Conservation (phyloP, 2,113 vertebrate genomes). For the Anguilla japonica region DNA sequence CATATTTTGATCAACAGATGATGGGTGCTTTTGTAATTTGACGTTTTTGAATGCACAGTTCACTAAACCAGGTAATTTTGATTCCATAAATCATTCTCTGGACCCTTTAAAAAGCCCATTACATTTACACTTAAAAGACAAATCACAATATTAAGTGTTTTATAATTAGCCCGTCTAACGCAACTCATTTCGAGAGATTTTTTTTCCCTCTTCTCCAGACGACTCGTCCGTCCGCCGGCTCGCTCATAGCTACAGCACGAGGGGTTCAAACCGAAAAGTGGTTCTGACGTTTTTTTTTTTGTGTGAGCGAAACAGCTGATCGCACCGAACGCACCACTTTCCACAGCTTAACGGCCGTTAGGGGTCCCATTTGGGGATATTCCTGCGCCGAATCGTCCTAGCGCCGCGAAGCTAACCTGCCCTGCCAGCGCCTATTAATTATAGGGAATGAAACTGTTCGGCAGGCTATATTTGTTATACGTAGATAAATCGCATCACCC, state of each 20-base stretch:
- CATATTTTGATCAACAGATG: neutral
- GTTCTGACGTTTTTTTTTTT: neutral
- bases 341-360: too few species aligned
- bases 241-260: neutral
- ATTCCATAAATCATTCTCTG: neutral
- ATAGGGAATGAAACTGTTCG: neutral
- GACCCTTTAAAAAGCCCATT: constrained; percentile 6
- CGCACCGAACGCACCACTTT: neutral
- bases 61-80: neutral
- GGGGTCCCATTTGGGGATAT: neutral
- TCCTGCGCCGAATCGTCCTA: neutral
- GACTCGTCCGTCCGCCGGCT: neutral
- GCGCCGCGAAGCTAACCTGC: neutral
- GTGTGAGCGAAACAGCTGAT: neutral
- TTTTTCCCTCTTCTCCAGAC: neutral
- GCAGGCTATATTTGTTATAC: too few species aligned
- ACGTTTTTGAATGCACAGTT: neutral
- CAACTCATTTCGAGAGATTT: neutral
- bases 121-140: constrained; percentile 13
- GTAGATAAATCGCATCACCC: too few species aligned
- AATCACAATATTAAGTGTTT: neutral
- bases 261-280: neutral
- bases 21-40: neutral
- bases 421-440: neutral
- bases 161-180: neutral